Conservation (phyloP, 1,140 invertebrate genomes). For the Nasonia giraulti region DNA sequence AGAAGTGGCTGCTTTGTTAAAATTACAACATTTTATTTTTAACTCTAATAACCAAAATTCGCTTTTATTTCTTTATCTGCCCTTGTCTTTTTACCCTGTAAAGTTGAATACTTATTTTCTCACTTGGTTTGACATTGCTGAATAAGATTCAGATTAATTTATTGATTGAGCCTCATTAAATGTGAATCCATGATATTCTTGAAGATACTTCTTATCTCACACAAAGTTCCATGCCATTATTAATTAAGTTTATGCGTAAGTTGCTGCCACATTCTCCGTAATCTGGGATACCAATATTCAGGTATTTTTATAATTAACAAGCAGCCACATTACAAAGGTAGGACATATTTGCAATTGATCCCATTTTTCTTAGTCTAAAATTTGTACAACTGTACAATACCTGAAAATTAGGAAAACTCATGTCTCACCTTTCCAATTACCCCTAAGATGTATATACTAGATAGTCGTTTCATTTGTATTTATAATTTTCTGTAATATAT, state of each 20-base stretch:
- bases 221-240: neutral
- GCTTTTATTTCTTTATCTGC: neutral
- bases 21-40: slow-evolving; percentile 59
- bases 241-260: slow-evolving; percentile 7
- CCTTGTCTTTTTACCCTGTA: neutral
- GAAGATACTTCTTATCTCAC: slow-evolving; percentile 9
- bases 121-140: slow-evolving; percentile 11
- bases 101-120: slow-evolving; percentile 9
- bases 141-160: neutral
- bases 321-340: slow-evolving; percentile 66
- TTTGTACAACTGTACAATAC: slow-evolving; percentile 66
- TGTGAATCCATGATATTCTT: slow-evolving; percentile 33
- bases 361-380: slow-evolving; percentile 59
- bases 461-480: slow-evolving; percentile 52
- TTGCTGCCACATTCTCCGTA: slow-evolving; percentile 3
- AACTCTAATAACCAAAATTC: slow-evolving; percentile 18
- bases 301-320: slow-evolving; percentile 46
- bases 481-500: slow-evolving; percentile 52
- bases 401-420: slow-evolving; percentile 72
- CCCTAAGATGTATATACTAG: slow-evolving; percentile 66
- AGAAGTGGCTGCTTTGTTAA: slow-evolving; percentile 66
- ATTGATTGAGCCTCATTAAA: slow-evolving; percentile 27
- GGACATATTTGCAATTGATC: slow-evolving; percentile 58
- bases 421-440: slow-evolving; percentile 73
- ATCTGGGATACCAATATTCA: slow-evolving; percentile 58